A percentile compares a stretch with the other conserved stretches of the same genome.
Conservation (phyloP, 2,888 invertebrate species). For the Noctua comes region DNA sequence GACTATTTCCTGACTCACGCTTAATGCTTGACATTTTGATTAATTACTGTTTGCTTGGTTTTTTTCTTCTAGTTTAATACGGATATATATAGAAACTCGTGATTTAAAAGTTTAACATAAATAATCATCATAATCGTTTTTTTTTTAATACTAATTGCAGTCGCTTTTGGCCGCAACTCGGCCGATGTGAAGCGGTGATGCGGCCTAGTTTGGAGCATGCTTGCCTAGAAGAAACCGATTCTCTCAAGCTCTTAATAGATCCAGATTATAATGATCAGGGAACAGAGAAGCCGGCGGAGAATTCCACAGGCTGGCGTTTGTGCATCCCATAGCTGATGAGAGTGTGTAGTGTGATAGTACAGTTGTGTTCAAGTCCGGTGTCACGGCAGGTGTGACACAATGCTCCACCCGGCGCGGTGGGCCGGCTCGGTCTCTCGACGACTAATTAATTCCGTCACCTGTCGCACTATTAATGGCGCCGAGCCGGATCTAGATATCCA, state of each 20-base stretch:
- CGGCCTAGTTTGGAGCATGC: neutral
- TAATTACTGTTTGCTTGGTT: neutral
- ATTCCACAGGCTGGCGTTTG: neutral
- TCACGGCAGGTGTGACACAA: neutral
- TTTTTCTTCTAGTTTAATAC: neutral
- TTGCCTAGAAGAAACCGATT: neutral
- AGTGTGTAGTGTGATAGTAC: neutral
- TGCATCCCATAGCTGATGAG: neutral
- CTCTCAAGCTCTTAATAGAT: neutral
- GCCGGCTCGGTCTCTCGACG: constrained; percentile 9
- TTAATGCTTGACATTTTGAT: neutral
- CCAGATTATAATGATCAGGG: neutral
- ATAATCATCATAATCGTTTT: no score
- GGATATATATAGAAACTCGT: neutral
- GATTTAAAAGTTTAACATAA: neutral
- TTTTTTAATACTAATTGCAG: no score
- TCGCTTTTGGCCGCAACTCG: neutral
- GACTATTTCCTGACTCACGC: neutral
- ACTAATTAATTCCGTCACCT: constrained; percentile 49
- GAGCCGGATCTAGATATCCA: constrained; percentile 23
- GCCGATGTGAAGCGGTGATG: neutral
- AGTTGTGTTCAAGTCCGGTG: neutral
- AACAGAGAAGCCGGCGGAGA: neutral
- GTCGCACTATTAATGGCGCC: constrained; percentile 32
- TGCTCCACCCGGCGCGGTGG: neutral